Evolutionary conservation across 92 coral and sea anemone species (phyloP).

Genomic region (Blastomussa wellsi): DNA sequence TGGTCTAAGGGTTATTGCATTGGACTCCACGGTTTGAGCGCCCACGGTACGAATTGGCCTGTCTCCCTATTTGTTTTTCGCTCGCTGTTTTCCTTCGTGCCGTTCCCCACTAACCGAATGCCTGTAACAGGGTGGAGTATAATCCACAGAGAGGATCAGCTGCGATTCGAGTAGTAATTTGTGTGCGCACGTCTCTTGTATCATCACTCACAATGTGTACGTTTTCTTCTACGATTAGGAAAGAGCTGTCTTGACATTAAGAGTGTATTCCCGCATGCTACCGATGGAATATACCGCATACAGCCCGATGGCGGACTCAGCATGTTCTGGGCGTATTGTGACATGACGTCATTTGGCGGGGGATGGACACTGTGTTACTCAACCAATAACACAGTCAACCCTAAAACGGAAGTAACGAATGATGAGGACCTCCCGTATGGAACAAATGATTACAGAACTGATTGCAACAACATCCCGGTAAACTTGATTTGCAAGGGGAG

Average conservation of each 20-base stretch:
- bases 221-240: neutral
- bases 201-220: neutral
- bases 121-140: too few relatives aligned
- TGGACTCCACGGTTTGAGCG: too few relatives aligned
- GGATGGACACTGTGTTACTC: constrained; percentile 6
- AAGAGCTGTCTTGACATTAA: neutral
- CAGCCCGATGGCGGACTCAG: neutral
- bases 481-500: neutral
- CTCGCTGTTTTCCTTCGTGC: too few relatives aligned
- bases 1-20: too few relatives aligned
- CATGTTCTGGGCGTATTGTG: neutral
- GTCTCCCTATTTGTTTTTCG: too few relatives aligned
- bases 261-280: neutral
- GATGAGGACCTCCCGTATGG: neutral
- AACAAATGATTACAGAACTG: neutral
- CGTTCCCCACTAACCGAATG: too few relatives aligned
- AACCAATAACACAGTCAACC: neutral
- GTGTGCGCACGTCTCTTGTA: neutral
- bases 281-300: neutral
- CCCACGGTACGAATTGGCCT: too few relatives aligned
- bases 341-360: neutral
- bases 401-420: neutral
- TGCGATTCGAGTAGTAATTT: too few relatives aligned
- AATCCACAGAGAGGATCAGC: too few relatives aligned
- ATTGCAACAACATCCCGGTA: neutral